These are phyloP conservation scores for Romanogobio albipinnatus DNA, from an alignment of 2,113 vertebrate genomes.

Conservation along the genomic window DNA sequence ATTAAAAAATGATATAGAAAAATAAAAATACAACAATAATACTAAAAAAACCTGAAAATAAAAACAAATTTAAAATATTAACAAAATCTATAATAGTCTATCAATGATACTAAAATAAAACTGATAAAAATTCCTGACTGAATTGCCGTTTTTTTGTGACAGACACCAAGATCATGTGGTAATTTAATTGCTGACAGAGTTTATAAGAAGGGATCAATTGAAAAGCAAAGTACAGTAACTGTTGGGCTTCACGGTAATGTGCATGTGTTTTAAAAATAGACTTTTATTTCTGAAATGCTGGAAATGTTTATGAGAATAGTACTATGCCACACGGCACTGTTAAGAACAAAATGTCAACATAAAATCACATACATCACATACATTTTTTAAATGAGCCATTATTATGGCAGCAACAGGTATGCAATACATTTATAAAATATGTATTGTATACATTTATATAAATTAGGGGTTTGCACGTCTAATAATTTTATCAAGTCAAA, in stretches of 20 bases:
- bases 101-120: too few species aligned
- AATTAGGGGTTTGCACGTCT: background rate
- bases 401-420: background rate
- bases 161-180: background rate
- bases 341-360: background rate
- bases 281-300: background rate
- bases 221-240: background rate
- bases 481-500: background rate
- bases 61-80: too few species aligned
- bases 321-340: background rate
- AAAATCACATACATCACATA: background rate
- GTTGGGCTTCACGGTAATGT: background rate
- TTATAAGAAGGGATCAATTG: background rate
- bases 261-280: background rate
- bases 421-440: background rate
- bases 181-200: background rate
- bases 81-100: too few species aligned
- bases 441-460: background rate
- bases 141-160: background rate
- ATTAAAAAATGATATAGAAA: too few species aligned
- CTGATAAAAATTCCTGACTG: background rate
- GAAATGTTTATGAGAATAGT: background rate
- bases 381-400: too few species aligned
- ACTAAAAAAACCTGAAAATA: too few species aligned
- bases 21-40: too few species aligned